Evolutionary conservation across 2,113 vertebrate genomes (phyloP).

Genomic region (Tylochromis polylepis): DNA sequence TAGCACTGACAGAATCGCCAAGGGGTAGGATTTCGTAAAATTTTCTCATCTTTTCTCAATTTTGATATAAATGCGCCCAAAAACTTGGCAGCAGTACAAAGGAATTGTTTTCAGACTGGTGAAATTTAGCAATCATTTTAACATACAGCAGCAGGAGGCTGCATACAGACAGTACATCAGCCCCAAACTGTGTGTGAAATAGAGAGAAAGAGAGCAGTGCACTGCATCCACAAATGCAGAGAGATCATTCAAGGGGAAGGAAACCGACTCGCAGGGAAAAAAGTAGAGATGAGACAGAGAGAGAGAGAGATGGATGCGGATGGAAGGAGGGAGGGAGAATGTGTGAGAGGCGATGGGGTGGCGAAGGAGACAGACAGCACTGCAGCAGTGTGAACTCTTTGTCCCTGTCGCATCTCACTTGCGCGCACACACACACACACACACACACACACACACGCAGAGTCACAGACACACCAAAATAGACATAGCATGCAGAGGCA

Average conservation of each 20-base stretch:
- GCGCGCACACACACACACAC: background rate
- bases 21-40: background rate
- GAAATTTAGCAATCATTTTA: background rate
- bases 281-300: background rate
- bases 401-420: slow-evolving; percentile 40
- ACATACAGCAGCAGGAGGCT: background rate
- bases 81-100: background rate
- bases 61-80: background rate
- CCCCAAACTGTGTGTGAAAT: background rate
- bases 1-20: background rate
- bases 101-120: background rate
- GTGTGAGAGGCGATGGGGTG: background rate
- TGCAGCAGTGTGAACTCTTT: slow-evolving; percentile 61
- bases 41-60: background rate
- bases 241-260: slow-evolving; percentile 35
- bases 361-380: slow-evolving; percentile 26
- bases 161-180: slow-evolving; percentile 26
- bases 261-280: background rate
- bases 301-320: background rate
- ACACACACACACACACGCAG: background rate
- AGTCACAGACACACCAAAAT: slow-evolving; percentile 8
- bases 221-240: slow-evolving; percentile 1
- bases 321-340: background rate
- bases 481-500: slow-evolving; percentile 18
- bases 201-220: background rate